Conservation (phyloP, 2,888 invertebrate species). For the Protodeltote pygarga region DNA sequence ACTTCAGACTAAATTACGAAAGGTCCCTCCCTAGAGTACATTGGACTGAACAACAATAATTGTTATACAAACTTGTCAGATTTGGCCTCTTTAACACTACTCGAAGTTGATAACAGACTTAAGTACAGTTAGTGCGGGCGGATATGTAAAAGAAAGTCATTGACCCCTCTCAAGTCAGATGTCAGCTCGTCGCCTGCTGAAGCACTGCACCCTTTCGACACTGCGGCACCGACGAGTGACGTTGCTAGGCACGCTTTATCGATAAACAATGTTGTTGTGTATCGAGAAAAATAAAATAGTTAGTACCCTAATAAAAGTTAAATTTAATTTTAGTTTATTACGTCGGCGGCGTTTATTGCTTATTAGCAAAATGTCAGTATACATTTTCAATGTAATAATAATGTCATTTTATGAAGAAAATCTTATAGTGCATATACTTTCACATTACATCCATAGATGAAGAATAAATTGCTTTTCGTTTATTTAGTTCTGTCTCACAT, state of each 20-base stretch:
- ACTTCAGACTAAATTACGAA: constrained; percentile 1
- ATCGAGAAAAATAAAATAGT: constrained; percentile 37
- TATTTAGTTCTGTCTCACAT: no score
- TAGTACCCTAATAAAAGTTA: no score
- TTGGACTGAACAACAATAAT: constrained; percentile 6
- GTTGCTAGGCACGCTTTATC: constrained; percentile 44
- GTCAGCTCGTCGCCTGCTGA: constrained; percentile 73
- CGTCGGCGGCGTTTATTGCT: no score
- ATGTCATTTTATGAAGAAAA: no score
- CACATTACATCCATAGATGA: no score
- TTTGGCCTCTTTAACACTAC: constrained; percentile 32
- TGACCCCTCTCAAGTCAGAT: constrained; percentile 79
- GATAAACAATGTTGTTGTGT: constrained; percentile 39
- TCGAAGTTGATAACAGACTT: constrained; percentile 51
- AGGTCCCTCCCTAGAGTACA: constrained; percentile 5
- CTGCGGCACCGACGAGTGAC: constrained; percentile 74
- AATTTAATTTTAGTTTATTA: no score
- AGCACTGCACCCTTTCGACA: constrained; percentile 84
- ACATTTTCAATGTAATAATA: no score
- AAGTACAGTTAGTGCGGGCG: constrained; percentile 49
- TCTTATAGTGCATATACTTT: no score
- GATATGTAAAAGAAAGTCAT: constrained; percentile 63
- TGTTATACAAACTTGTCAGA: constrained; percentile 21
- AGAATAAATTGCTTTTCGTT: no score
- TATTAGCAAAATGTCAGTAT: no score